Evolutionary conservation across 2,797 vertebrate species (phyloP), one percentile per base, ranked within the genome.

Genomic region (Lepus oiostolus): DNA sequence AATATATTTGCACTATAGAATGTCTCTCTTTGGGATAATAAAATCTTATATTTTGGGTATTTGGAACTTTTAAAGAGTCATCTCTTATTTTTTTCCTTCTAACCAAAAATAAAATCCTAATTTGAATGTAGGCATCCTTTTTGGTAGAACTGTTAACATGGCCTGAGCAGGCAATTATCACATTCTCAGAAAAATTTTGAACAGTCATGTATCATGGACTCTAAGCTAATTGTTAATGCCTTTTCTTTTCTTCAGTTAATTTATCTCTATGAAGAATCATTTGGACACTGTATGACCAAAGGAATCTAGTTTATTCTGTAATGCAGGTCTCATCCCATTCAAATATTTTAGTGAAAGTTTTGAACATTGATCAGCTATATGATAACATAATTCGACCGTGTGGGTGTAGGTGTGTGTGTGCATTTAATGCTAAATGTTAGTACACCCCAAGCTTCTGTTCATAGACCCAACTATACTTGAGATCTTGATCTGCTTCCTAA

Each of bases 1-100:
- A 93, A 86, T 97, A 76, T 85, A 62, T 97, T 98, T 97, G 96
- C 87, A 93, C 88, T 91, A 92, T 75, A 93, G 8, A 38, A 89
- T 97, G 30, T 76, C 60, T 97, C 97, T 75, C 80, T 96, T 95
- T 80, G 80, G 82, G 24, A 97, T 95, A 97, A 93, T 97, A 97
- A 98, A 97, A 97, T 22, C 86, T 72, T 62, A 90, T n/a, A 22
- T 95, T 97, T 98, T 97, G 96, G 95, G 76, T 85, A 95, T 98
- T 95, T 85, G 91, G 91, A 90, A 72, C 19, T 97, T 98, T 96
- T 97, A 97, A 96, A 1, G 52, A 22, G 1, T 84, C 47, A 70
- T 85, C 38, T 68, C 19, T 82, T 89, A 74, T 47, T 92, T 97
- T 77, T 90, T 96, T 94, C 90, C 7, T 88, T 30, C 28, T 72